Base-by-base conservation (phyloP, 1,140 invertebrate species). In the Littorina saxatilis region DNA sequence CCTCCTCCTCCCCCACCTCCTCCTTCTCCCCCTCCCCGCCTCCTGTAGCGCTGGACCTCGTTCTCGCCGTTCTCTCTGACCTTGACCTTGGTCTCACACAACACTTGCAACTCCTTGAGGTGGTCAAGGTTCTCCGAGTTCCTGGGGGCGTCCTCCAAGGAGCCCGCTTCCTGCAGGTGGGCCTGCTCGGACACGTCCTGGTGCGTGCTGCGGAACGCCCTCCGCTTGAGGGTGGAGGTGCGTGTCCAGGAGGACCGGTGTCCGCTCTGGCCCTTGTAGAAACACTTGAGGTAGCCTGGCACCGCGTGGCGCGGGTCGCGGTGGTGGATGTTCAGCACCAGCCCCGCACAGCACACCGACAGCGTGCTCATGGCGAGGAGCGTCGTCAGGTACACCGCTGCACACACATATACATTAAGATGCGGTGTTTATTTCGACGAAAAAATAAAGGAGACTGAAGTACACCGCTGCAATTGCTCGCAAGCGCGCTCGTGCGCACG, bases 251-350 rank as follows among this genome's bases (percentile, higher is more conserved):
- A 76, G 27, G 82, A 74, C 23, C 47, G 80, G 75, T 55, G 61
- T n/a, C n/a, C n/a, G 61, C 17, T 39, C 63, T 52, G 52, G 23
- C 11, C 68, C 32, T 70, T 29, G 76, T 83, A 82, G 74, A 85
- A 40, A 37, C 73, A 82, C 35, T 79, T 82, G n/a, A 85, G 74
- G 27, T 70, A 17, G 11, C 35, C 40, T 50, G 85, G 85, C 9
- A 86, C 82, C 17, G 85, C 72, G 52, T 79, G 79, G 43, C 52
- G 29, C 0, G 85, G 85, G 55, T 86, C 85, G 20, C 83, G 74
- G 52, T 88, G 87, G 68, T 88, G 88, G 66, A 86, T 87, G 70
- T 87, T 85, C 27, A 88, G 82, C 0, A 88, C 88, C 11, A 87
- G 68, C 0, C 87, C 88, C 9, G 88, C 87, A 40, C 85, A 88